phyloP scores from a whole-genome alignment of 2,113 vertebrate species.

The Callionymus lyra region DNA sequence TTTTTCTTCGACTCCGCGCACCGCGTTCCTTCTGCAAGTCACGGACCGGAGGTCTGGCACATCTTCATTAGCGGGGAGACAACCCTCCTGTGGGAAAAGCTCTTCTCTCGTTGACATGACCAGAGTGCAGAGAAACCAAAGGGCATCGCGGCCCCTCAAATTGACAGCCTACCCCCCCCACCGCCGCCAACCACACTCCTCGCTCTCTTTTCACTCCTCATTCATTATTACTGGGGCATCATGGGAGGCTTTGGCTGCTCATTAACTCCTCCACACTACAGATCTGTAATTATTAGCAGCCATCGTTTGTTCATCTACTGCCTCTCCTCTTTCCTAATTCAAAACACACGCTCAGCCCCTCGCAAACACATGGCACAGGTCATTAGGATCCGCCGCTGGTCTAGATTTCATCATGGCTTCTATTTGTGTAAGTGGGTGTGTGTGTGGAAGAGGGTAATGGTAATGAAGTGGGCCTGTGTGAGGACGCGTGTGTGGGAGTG shows the following conservation, averaged over 20 bases:
- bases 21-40: constrained; percentile 23
- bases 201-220: constrained; percentile 38
- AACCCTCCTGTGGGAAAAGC: constrained; percentile 53
- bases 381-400: constrained; percentile 34
- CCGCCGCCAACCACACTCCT: constrained; percentile 1
- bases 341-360: constrained; percentile 47
- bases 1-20: no score
- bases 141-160: constrained; percentile 57
- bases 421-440: constrained; percentile 1
- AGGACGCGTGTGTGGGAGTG: neutral
- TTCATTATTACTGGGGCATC: constrained; percentile 61
- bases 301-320: constrained; percentile 57
- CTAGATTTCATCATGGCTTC: constrained; percentile 9
- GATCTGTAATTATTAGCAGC: constrained; percentile 68
- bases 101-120: constrained; percentile 58
- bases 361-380: constrained; percentile 36
- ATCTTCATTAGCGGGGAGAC: constrained; percentile 65
- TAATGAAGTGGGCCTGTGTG: constrained; percentile 2
- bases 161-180: constrained; percentile 52
- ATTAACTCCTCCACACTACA: constrained; percentile 60
- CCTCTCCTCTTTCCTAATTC: constrained; percentile 50
- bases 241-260: constrained; percentile 63
- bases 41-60: constrained; percentile 52
- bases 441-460: neutral
- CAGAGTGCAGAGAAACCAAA: constrained; percentile 58